Percentiles rank a stretch among this genome's conserved stretches.
phyloP scores from a whole-genome alignment of 2,113 vertebrate species.

The Tachysurus vachellii region DNA sequence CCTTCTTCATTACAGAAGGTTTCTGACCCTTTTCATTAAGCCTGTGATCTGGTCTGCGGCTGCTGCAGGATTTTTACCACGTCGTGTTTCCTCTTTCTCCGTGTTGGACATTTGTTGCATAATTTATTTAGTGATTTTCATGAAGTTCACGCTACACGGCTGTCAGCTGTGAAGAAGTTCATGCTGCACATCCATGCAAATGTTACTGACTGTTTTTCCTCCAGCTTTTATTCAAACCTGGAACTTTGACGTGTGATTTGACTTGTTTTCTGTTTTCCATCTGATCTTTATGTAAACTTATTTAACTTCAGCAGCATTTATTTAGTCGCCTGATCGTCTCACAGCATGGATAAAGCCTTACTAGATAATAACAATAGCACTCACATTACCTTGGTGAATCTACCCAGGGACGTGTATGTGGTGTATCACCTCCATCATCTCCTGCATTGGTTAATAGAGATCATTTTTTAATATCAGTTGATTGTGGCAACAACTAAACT shows the following conservation, averaged over 20 bases:
- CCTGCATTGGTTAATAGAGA: neutral
- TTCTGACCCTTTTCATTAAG: neutral
- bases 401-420: neutral
- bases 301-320: neutral
- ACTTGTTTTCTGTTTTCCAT: neutral
- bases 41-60: conserved; percentile 27
- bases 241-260: neutral
- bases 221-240: neutral
- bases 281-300: neutral
- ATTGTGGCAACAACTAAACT: neutral
- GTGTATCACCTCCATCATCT: neutral
- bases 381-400: neutral
- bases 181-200: neutral
- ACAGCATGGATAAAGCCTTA: neutral
- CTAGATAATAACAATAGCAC: neutral
- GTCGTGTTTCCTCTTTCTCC: neutral
- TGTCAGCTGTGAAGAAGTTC: conserved; percentile 3
- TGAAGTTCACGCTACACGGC: neutral
- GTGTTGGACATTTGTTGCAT: conserved; percentile 27
- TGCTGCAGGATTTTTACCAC: conserved; percentile 33
- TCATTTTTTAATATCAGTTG: neutral
- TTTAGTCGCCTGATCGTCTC: neutral
- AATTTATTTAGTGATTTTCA: conserved; percentile 42
- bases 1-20: neutral
- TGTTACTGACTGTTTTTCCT: conserved; percentile 17